Conservation (phyloP, 2,888 invertebrate species). For the Caenorhabditis sp. region DNA sequence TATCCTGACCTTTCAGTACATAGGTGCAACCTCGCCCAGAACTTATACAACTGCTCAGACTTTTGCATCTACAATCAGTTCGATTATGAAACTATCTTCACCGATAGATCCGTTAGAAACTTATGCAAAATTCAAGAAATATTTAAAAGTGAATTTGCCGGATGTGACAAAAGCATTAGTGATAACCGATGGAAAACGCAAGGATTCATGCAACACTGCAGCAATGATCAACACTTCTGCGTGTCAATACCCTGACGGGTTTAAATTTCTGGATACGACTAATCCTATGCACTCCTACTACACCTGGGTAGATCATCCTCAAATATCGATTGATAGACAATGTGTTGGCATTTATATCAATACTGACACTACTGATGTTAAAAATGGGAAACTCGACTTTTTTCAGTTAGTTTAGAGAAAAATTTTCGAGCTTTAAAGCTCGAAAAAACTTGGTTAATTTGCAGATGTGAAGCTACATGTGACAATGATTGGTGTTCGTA, state of each 20-base stretch:
- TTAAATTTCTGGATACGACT: neutral
- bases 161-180: neutral
- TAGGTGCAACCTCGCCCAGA: too few relatives aligned
- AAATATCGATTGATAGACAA: neutral
- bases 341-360: neutral
- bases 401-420: neutral
- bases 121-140: too few relatives aligned
- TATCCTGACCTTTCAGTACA: too few relatives aligned
- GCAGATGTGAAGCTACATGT: too few relatives aligned
- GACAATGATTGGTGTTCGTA: too few relatives aligned
- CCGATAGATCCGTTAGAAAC: neutral
- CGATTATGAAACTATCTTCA: neutral
- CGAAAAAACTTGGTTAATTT: too few relatives aligned
- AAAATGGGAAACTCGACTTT: neutral
- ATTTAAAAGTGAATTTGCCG: neutral
- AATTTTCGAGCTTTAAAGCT: too few relatives aligned
- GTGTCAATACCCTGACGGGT: neutral
- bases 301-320: neutral
- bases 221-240: neutral
- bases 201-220: neutral
- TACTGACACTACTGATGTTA: neutral
- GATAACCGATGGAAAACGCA: neutral
- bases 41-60: too few relatives aligned
- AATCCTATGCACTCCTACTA: neutral
- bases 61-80: too few relatives aligned